phyloP scores from a whole-genome alignment of 1,140 invertebrate genomes.

The Drosophila micromelanica region DNA sequence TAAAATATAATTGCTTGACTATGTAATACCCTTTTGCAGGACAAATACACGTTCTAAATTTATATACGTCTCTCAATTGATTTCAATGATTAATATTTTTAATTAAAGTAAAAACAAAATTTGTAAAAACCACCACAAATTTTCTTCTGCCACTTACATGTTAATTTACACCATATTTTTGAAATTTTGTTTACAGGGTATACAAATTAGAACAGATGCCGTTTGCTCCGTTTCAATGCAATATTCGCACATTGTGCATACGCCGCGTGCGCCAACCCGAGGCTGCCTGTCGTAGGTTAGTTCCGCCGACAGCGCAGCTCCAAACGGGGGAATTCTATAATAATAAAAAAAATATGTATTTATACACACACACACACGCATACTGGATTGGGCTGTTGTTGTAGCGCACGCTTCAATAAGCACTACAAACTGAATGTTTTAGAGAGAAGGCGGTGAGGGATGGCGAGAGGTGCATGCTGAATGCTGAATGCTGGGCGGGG shows the following conservation, averaged over 20 bases:
- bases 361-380: neutral
- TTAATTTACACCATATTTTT: no score
- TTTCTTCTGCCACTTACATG: no score
- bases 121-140: no score
- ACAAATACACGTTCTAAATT: no score
- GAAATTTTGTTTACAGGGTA: slow-evolving; percentile 3
- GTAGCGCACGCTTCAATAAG: slow-evolving; percentile 47
- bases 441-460: no score
- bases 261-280: slow-evolving; percentile 38
- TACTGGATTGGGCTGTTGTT: neutral
- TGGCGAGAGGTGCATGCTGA: neutral
- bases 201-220: neutral
- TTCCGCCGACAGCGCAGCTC: slow-evolving; percentile 18
- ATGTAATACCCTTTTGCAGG: neutral
- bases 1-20: neutral
- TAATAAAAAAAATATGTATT: neutral
- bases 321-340: neutral
- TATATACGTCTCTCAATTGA: no score
- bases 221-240: slow-evolving; percentile 19
- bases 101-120: no score
- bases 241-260: slow-evolving; percentile 42
- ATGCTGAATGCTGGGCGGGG: slow-evolving; percentile 28
- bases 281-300: slow-evolving; percentile 58
- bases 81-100: no score
- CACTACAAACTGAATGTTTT: slow-evolving; percentile 2